phyloP scores from a whole-genome alignment of 2,113 vertebrate species.

The Gallinago paraguaiae region DNA sequence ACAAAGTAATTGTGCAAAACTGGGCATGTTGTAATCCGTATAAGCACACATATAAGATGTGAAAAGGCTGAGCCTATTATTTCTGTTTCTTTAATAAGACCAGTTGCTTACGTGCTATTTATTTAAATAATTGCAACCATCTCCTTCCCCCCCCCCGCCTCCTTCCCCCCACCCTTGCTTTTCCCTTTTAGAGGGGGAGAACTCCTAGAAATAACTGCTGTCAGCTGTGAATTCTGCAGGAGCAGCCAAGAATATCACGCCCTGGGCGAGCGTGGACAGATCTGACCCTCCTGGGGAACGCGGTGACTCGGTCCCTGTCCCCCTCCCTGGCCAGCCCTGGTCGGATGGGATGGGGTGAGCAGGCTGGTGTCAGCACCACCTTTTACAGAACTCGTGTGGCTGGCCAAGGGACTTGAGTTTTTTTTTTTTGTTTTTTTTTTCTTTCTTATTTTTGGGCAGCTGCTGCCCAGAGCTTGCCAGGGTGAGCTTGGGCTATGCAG shows the following conservation, averaged over 20 bases:
- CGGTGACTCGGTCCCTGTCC: background rate
- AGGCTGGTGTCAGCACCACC: background rate
- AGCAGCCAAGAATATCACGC: slow-evolving; percentile 31
- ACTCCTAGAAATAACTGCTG: slow-evolving; percentile 53
- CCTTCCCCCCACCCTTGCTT: background rate
- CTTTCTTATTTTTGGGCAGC: background rate
- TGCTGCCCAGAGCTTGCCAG: background rate
- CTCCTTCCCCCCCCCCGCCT: background rate
- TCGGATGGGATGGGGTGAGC: background rate
- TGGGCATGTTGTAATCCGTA: background rate
- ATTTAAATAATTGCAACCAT: slow-evolving; percentile 53
- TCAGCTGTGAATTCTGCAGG: slow-evolving; percentile 50
- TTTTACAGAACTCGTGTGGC: background rate
- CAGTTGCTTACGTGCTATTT: slow-evolving; percentile 13
- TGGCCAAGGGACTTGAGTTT: background rate
- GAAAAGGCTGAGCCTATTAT: background rate
- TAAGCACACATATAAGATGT: background rate
- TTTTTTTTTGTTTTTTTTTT: background rate
- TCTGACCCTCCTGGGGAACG: background rate
- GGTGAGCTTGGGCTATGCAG: background rate
- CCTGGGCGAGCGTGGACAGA: background rate
- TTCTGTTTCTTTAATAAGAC: slow-evolving; percentile 21
- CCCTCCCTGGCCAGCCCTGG: fast-evolving
- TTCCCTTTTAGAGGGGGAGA: slow-evolving; percentile 36
- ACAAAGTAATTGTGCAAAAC: background rate